A percentile compares a stretch with the other conserved stretches of the same genome.
Conservation (phyloP, 2,888 invertebrate genomes). For the Agonopterix alstromeriana region DNA sequence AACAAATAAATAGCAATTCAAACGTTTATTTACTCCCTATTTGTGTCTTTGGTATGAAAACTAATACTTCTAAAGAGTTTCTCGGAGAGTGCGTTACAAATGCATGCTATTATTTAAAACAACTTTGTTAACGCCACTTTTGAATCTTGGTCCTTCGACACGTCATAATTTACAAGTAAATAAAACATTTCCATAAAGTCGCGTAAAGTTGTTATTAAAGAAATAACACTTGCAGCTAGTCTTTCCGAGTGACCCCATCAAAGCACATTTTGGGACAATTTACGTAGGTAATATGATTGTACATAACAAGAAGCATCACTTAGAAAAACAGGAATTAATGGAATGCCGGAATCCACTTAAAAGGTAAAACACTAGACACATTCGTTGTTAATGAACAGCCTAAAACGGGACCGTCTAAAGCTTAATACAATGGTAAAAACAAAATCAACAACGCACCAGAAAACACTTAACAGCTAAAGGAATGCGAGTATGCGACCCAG, state of each 20-base stretch:
- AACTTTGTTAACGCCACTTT: too few species aligned
- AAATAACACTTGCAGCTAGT: too few species aligned
- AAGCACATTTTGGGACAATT: conserved; percentile 3
- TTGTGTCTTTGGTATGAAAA: conserved; percentile 1
- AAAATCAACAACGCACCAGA: conserved; percentile 24
- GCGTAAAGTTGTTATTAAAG: too few species aligned
- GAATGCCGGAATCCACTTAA: conserved; percentile 24
- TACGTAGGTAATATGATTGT: conserved; percentile 17
- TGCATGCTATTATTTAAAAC: too few species aligned
- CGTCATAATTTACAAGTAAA: too few species aligned
- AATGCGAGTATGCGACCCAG: conserved; percentile 38
- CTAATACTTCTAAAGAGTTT: too few species aligned
- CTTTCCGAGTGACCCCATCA: background rate
- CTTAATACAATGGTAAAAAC: conserved; percentile 20
- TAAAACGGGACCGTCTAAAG: conserved; percentile 47
- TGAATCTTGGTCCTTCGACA: too few species aligned
- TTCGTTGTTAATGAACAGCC: conserved; percentile 73
- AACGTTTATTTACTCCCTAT: too few species aligned
- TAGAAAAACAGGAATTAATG: conserved; percentile 9
- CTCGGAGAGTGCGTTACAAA: too few species aligned
- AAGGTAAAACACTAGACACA: conserved; percentile 47
- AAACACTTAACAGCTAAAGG: conserved; percentile 22
- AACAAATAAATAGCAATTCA: conserved; percentile 20
- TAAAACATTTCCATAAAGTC: too few species aligned
- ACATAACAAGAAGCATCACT: conserved; percentile 12